These are phyloP conservation scores for Arnoldichthys spilopterus DNA, from an alignment of 2,797 vertebrate species.

Conservation along the genomic window DNA sequence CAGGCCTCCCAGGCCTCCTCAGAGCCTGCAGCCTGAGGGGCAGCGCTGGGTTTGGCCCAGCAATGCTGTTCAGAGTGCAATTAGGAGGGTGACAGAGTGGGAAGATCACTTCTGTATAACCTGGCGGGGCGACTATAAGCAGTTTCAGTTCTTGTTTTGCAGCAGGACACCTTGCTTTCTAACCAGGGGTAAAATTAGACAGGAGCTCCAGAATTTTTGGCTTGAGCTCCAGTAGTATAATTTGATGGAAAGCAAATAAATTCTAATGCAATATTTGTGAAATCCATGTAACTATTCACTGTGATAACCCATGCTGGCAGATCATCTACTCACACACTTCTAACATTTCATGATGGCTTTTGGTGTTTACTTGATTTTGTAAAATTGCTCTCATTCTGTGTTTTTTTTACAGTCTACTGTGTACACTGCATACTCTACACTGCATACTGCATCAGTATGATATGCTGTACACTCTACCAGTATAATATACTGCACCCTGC, in stretches of 20 bases:
- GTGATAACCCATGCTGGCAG: background rate
- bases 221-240: background rate
- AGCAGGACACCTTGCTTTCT: background rate
- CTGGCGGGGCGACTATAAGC: background rate
- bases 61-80: constrained; percentile 22
- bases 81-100: constrained; percentile 39
- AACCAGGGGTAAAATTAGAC: background rate
- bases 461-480: too few relatives aligned
- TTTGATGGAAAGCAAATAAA: background rate
- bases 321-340: background rate
- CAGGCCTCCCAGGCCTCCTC: constrained; percentile 29
- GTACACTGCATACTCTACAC: too few relatives aligned
- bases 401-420: background rate
- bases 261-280: background rate
- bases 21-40: constrained; percentile 24
- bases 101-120: constrained; percentile 20
- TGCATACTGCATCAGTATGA: too few relatives aligned
- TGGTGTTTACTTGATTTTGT: background rate
- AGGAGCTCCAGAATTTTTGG: background rate
- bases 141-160: background rate
- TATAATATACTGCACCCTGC: too few relatives aligned
- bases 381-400: background rate
- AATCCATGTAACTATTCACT: background rate
- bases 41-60: constrained; percentile 20
- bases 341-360: background rate